Percentiles rank a stretch among this genome's conserved stretches.
Evolutionary conservation across 2,888 invertebrate genomes (phyloP).

Genomic region (Phragmatobia fuliginosa): DNA sequence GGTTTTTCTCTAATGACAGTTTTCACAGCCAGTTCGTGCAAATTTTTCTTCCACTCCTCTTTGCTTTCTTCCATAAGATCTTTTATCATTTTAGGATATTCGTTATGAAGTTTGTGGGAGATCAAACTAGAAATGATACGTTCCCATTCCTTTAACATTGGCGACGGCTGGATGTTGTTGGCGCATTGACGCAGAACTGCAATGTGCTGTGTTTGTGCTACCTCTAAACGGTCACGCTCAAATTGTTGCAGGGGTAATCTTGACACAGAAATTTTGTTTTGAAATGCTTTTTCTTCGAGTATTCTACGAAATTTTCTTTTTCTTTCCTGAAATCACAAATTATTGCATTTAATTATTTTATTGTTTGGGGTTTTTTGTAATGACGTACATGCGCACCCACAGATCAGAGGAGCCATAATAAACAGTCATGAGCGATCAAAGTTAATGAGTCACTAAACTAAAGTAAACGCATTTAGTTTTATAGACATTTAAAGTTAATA

Average conservation of each 20-base stretch:
- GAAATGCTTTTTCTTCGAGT: constrained; percentile 75
- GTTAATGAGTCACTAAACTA: too few relatives aligned
- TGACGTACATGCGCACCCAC: too few relatives aligned
- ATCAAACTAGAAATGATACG: constrained; percentile 87
- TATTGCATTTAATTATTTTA: too few relatives aligned
- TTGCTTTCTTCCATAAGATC: constrained; percentile 86
- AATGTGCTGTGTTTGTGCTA: constrained; percentile 83
- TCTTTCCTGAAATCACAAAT: constrained; percentile 72
- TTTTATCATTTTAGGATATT: constrained; percentile 84
- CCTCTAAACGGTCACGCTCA: constrained; percentile 79
- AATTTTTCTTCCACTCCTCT: constrained; percentile 86
- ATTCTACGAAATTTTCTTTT: constrained; percentile 73
- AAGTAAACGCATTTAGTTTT: too few relatives aligned
- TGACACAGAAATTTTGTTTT: constrained; percentile 73
- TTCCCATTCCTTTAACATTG: constrained; percentile 88
- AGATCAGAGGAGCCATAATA: too few relatives aligned
- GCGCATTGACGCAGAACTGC: constrained; percentile 86
- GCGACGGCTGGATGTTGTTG: constrained; percentile 85
- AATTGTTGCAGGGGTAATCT: constrained; percentile 64
- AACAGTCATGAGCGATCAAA: too few relatives aligned
- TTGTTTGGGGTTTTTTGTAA: too few relatives aligned
- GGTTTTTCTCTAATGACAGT: constrained; percentile 87
- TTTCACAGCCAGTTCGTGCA: constrained; percentile 88
- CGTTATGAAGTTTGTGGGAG: constrained; percentile 83
- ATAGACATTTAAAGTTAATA: too few relatives aligned